A percentile compares a stretch with the other conserved stretches of the same genome.
phyloP scores from a whole-genome alignment of 2,113 vertebrate genomes.

The Dasyprocta punctata region DNA sequence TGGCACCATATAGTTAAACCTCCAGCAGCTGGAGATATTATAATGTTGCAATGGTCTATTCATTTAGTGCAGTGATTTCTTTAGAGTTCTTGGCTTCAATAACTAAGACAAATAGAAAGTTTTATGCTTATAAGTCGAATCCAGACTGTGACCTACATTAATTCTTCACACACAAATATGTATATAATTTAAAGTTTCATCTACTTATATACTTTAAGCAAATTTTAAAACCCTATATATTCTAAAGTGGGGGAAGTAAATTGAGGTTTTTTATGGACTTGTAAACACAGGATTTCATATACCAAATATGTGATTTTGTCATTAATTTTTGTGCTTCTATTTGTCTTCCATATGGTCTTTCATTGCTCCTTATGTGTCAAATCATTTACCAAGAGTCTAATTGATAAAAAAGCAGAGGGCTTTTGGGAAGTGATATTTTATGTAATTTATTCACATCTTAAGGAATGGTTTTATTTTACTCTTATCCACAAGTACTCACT shows the following conservation, averaged over 20 bases:
- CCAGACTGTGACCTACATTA: slow-evolving; percentile 14
- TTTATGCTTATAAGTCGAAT: not conserved
- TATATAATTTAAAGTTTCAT: not conserved
- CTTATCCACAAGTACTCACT: not conserved
- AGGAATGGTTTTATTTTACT: not conserved
- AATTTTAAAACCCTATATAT: not conserved
- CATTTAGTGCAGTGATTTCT: not conserved
- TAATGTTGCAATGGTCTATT: not conserved
- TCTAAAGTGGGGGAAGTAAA: not conserved
- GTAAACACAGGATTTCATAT: not conserved
- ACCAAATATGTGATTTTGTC: not conserved
- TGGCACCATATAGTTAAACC: not conserved
- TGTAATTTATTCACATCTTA: not conserved
- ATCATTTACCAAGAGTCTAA: not conserved
- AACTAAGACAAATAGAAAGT: slow-evolving; percentile 15
- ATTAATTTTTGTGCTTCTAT: not conserved
- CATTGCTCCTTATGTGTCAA: not conserved
- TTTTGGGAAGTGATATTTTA: not conserved
- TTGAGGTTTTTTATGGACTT: not conserved
- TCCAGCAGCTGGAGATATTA: slow-evolving; percentile 51
- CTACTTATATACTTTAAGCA: not conserved
- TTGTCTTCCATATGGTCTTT: not conserved
- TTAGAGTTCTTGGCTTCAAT: not conserved
- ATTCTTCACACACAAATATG: not conserved
- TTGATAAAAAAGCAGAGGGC: not conserved